A percentile compares a stretch with the other conserved stretches of the same genome.
phyloP scores from a whole-genome alignment of 2,888 invertebrate species.

The Achlya flavicornis region DNA sequence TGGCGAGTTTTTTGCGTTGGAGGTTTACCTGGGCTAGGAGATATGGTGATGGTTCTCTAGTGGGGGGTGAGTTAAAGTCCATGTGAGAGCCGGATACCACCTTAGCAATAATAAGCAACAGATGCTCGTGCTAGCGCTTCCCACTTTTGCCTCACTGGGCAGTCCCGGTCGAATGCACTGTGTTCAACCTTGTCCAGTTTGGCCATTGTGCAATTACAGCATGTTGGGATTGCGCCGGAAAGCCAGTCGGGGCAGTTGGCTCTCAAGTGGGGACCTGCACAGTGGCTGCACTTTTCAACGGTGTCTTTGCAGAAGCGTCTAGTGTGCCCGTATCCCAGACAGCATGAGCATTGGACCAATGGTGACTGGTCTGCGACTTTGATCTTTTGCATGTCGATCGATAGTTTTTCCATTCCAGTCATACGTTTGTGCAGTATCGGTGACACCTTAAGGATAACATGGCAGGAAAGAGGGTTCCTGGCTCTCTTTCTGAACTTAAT shows the following conservation, averaged over 20 bases:
- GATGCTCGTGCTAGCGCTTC: not conserved
- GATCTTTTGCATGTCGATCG: constrained; percentile 13
- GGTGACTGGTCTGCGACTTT: constrained; percentile 24
- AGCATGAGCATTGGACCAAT: constrained; percentile 27
- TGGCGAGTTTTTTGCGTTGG: too few relatives aligned
- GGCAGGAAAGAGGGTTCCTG: too few relatives aligned
- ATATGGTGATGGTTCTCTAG: too few relatives aligned
- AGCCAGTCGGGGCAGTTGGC: constrained; percentile 14
- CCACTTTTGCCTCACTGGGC: constrained; percentile 7
- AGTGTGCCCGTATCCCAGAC: constrained; percentile 28
- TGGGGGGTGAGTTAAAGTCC: too few relatives aligned
- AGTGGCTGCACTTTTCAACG: constrained; percentile 27
- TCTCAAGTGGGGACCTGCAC: constrained; percentile 25
- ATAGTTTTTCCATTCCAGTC: too few relatives aligned
- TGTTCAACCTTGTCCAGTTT: constrained; percentile 5
- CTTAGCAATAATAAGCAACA: not conserved
- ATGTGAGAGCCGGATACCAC: not conserved
- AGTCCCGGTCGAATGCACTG: constrained; percentile 11
- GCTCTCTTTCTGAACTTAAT: too few relatives aligned
- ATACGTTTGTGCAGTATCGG: too few relatives aligned
- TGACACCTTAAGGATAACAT: too few relatives aligned
- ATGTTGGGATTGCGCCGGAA: not conserved
- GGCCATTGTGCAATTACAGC: not conserved
- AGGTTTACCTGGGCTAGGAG: too few relatives aligned
- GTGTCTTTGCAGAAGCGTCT: constrained; percentile 22